A percentile compares a stretch with the other conserved stretches of the same genome.
These are phyloP conservation scores for Amphiduros pacificus DNA, from an alignment of 2,888 invertebrate genomes.

Conservation along the genomic window DNA sequence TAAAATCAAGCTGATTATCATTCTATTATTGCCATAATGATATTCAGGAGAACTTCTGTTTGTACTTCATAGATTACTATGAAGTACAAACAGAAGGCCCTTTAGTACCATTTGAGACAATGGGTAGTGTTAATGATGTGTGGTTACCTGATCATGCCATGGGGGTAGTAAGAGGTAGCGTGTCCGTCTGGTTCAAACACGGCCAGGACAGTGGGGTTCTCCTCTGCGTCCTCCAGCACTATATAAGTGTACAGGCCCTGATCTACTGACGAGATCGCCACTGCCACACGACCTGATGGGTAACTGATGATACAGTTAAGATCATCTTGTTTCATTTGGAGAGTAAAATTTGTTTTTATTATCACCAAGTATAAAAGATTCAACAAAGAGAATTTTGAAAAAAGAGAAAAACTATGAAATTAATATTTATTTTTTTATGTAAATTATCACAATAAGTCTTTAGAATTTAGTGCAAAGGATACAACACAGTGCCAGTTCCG, in stretches of 20 bases:
- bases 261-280: conserved; percentile 41
- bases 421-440: background rate
- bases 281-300: conserved; percentile 50
- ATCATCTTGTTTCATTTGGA: too few species aligned
- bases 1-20: too few species aligned
- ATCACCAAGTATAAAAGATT: too few species aligned
- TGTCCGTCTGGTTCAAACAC: conserved; percentile 52
- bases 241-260: conserved; percentile 49
- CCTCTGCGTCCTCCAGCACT: conserved; percentile 41
- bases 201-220: conserved; percentile 35
- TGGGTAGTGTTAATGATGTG: too few species aligned
- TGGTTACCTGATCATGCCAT: conserved; percentile 14
- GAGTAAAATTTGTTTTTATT: too few species aligned
- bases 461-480: conserved; percentile 39
- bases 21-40: too few species aligned
- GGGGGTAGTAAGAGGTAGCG: conserved; percentile 44
- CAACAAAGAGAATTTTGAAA: too few species aligned
- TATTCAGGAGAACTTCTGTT: too few species aligned
- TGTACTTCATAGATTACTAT: too few species aligned
- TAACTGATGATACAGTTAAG: too few species aligned
- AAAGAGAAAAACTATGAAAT: background rate
- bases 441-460: background rate
- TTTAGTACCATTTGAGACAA: too few species aligned
- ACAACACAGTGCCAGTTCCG: conserved; percentile 57
- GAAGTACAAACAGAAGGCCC: too few species aligned